These are phyloP conservation scores for Sylvilagus bachmani DNA, from an alignment of 2,113 vertebrate genomes.

Conservation along the genomic window DNA sequence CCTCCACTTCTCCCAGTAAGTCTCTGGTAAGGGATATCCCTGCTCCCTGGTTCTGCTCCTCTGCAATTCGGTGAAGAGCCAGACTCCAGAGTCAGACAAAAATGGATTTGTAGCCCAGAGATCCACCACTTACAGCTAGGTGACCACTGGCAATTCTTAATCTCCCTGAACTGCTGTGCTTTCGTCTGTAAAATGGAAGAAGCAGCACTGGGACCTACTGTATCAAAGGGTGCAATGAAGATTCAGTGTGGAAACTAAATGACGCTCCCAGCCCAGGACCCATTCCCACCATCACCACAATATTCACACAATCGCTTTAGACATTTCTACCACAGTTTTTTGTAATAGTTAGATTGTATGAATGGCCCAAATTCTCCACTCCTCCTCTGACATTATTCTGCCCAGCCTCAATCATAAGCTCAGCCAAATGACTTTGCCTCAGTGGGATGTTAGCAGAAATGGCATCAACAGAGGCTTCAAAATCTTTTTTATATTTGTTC, in stretches of 20 bases:
- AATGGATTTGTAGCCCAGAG: background rate
- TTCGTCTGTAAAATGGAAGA: background rate
- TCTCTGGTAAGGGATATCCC: background rate
- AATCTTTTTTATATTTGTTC: background rate
- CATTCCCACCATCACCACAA: too few species aligned
- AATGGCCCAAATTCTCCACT: background rate
- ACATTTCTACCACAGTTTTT: background rate
- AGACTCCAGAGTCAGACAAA: background rate
- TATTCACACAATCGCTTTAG: background rate
- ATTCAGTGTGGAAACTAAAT: background rate
- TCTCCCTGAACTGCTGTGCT: background rate
- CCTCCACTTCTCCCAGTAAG: background rate
- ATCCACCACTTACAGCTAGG: background rate
- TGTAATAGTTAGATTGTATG: background rate
- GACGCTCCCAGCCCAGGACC: background rate
- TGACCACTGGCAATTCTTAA: background rate
- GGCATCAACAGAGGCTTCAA: background rate
- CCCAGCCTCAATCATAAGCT: background rate
- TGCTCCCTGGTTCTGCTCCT: background rate
- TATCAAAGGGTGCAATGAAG: background rate
- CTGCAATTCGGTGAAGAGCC: background rate
- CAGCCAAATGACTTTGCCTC: background rate
- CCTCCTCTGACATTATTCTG: background rate
- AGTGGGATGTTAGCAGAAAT: background rate
- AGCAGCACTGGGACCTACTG: background rate